phyloP scores from a whole-genome alignment of 2,797 vertebrate genomes.

The Neoniphon sammara region DNA sequence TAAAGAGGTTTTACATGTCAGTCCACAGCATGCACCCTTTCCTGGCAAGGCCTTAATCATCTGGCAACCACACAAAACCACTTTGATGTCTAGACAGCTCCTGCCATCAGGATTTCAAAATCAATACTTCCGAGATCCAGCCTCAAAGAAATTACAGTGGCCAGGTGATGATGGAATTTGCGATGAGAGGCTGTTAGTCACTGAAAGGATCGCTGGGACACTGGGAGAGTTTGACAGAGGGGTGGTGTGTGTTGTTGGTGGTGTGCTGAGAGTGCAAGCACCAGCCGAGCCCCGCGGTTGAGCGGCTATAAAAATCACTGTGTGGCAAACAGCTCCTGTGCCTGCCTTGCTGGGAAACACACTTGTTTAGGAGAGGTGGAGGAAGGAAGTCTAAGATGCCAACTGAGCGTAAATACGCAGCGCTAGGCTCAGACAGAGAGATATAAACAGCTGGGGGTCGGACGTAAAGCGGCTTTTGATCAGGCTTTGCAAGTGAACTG shows the following conservation, averaged over 20 bases:
- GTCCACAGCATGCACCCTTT: conserved; percentile 44
- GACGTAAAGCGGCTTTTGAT: conserved; percentile 7
- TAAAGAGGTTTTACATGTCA: conserved; percentile 30
- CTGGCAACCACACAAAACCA: conserved; percentile 48
- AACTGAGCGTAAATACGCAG: too few relatives aligned
- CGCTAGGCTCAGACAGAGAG: background rate
- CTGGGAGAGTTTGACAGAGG: background rate
- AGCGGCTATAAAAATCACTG: conserved; percentile 52
- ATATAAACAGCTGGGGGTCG: conserved; percentile 11
- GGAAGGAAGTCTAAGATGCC: background rate
- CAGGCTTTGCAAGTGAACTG: background rate
- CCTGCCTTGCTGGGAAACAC: conserved; percentile 56
- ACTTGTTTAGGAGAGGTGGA: conserved; percentile 30
- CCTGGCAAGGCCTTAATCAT: conserved; percentile 42
- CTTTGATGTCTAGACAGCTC: conserved; percentile 65
- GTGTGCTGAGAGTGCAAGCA: conserved; percentile 4
- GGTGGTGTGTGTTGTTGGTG: background rate
- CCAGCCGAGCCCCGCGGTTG: conserved; percentile 16
- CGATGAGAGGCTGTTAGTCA: conserved; percentile 25
- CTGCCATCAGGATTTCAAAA: conserved; percentile 43
- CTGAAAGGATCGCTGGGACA: conserved; percentile 2
- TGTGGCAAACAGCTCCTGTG: conserved; percentile 45
- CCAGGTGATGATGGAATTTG: conserved; percentile 5
- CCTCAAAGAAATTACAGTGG: conserved; percentile 19
- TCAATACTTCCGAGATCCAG: background rate